Percentiles rank a stretch among this genome's conserved stretches.
phyloP scores from a whole-genome alignment of 2,113 vertebrate genomes.

The Hemiscyllium ocellatum region DNA sequence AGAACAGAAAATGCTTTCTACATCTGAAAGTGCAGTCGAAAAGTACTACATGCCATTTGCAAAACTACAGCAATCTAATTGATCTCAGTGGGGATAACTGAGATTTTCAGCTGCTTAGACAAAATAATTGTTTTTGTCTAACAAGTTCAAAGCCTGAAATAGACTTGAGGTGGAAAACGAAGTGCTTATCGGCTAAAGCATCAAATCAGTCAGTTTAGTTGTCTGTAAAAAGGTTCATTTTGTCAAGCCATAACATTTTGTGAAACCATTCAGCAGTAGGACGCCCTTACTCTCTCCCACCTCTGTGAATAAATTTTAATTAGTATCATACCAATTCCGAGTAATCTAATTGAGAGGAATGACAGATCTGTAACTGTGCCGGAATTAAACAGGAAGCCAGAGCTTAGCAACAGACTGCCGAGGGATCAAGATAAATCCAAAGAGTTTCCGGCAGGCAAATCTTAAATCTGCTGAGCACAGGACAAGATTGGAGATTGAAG shows the following conservation, averaged over 20 bases:
- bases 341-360: not conserved
- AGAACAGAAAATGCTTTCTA: not conserved
- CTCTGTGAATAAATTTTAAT: conserved; percentile 20
- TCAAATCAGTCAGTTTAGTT: not conserved
- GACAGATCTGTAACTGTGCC: not conserved
- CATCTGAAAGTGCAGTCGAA: not conserved
- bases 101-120: conserved; percentile 17
- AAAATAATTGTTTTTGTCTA: conserved; percentile 15
- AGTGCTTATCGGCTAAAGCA: not conserved
- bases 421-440: not conserved
- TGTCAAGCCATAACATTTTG: not conserved
- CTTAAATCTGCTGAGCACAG: not conserved
- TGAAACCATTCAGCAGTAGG: not conserved
- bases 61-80: not conserved
- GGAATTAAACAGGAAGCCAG: not conserved
- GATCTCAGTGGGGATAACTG: not conserved
- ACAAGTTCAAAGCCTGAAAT: not conserved
- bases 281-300: not conserved
- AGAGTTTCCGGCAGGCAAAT: too few species aligned
- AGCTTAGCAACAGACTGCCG: too few species aligned
- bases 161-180: not conserved
- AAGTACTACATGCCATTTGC: not conserved
- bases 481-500: not conserved
- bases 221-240: not conserved
- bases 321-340: not conserved